Conservation (phyloP, 2,797 vertebrate species). For the Lemur catta region DNA sequence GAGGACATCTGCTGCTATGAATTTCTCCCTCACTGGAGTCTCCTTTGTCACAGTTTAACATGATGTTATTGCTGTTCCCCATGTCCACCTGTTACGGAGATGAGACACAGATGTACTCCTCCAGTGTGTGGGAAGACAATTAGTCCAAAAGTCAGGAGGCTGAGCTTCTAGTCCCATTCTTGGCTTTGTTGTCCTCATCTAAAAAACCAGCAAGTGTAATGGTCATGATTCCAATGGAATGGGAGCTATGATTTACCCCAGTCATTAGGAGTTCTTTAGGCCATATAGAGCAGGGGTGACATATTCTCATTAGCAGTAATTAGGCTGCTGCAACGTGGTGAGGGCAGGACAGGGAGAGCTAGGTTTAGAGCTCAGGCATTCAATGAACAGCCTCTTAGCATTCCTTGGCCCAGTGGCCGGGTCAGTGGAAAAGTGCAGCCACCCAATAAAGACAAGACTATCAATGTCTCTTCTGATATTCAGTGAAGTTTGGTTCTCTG, state of each 20-base stretch:
- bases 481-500: background rate
- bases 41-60: background rate
- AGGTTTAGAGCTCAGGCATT: background rate
- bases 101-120: background rate
- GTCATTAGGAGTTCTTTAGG: background rate
- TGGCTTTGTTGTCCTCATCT: background rate
- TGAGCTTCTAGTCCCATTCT: background rate
- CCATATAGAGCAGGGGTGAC: background rate
- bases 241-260: background rate
- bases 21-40: background rate
- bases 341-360: background rate
- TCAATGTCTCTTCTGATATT: background rate
- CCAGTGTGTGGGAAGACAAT: background rate
- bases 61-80: background rate
- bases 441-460: background rate
- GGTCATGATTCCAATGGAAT: background rate
- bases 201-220: background rate
- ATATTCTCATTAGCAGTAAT: background rate
- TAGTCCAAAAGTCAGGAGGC: background rate
- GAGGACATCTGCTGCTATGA: slow-evolving; percentile 43
- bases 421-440: background rate
- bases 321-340: background rate
- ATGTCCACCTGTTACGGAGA: background rate
- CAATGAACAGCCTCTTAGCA: background rate
- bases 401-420: background rate